Conservation (phyloP, 2,113 vertebrate species). For the Mastomys natalensis region DNA sequence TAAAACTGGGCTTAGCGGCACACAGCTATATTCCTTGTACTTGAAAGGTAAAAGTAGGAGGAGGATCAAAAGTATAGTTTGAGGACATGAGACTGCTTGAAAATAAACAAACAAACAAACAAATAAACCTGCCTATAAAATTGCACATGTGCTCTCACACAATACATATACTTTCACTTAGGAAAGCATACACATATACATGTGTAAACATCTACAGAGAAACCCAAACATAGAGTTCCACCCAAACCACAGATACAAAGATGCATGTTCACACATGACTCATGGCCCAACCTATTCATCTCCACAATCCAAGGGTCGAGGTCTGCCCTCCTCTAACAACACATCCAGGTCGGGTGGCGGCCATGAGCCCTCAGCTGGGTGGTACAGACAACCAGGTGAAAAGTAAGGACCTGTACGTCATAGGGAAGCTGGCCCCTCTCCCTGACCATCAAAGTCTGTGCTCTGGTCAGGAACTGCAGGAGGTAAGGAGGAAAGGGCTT, state of each 20-base stretch:
- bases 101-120: not conserved
- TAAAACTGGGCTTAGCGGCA: not conserved
- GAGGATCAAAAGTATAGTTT: too few relatives aligned
- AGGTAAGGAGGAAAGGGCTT: not conserved
- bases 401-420: not conserved
- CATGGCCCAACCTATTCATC: not conserved
- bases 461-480: not conserved
- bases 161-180: not conserved
- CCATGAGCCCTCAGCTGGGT: not conserved
- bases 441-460: not conserved
- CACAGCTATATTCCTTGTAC: not conserved
- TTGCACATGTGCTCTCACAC: not conserved
- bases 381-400: not conserved
- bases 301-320: not conserved
- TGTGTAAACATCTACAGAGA: not conserved
- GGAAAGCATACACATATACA: not conserved
- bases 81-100: not conserved
- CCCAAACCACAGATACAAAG: not conserved
- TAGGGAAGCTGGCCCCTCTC: not conserved
- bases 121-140: not conserved
- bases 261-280: not conserved
- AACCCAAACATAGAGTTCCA: not conserved
- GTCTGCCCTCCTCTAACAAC: too few relatives aligned
- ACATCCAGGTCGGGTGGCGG: rapidly evolving
- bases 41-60: not conserved